Base-by-base conservation (phyloP, 2,797 vertebrate species). In the Pangasius sanitwongsei region DNA sequence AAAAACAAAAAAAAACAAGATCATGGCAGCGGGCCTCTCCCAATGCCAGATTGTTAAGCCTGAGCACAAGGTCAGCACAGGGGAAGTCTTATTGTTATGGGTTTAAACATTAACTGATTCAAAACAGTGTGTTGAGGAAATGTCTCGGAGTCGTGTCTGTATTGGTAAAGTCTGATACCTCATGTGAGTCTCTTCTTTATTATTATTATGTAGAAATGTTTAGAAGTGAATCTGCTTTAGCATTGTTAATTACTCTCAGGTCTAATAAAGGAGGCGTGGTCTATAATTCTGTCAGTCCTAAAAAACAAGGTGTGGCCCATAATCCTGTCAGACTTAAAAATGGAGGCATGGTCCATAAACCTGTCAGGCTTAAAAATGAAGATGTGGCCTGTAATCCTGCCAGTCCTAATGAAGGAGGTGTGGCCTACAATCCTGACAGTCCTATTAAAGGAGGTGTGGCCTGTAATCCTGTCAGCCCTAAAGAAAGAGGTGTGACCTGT, bases 11-110 rank as follows among this genome's bases (percentile, higher is more conserved):
- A 59, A 57, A 83, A 18, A 16, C 3, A 48, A 75, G 80, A 61
- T 83, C 80, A 87, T 78, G 85, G 69, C 70, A 67, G 70, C 16
- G 28, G 48, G 69, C 67, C 13, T 44, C 85, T 75, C 34, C 80
- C 48, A 82, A 16, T 53, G 67, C 74, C 48, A 41, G 59, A 44
- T 77, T 83, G 80, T 89, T 83, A 84, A 83, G 23, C 88, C 57
- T 69, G 5, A 41, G 59, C 25, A 69, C 18, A 83, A 67, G 75
- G 85, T 89, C 69, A 89, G 88, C 23, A 31, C 75, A 80, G 48
- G 18, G 59, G 20, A 77, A 8, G 82, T 44, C 13, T 41, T 41
- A 82, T 37, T 41, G 37, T 18, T 44, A 37, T n/a, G 4, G 63
- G 28, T n/a, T 63, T 63, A 83, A 41, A 61, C 34, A 41, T 28